phyloP scores from a whole-genome alignment of 2,797 vertebrate genomes.

The Chelon auratus region DNA sequence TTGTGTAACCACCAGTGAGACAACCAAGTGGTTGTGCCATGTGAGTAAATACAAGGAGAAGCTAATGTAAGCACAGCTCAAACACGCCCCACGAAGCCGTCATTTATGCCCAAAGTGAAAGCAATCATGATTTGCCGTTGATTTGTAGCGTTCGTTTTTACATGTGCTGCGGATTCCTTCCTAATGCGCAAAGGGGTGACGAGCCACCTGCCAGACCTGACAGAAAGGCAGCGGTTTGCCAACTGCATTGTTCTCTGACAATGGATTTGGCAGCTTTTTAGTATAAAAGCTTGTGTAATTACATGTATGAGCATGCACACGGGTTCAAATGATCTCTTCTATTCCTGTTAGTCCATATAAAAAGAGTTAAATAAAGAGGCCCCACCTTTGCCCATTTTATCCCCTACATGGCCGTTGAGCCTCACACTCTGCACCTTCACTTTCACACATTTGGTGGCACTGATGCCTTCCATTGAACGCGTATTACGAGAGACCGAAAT shows the following conservation, averaged over 20 bases:
- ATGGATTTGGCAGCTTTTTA: slow-evolving; percentile 17
- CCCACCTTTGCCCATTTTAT: slow-evolving; percentile 48
- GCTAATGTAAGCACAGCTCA: slow-evolving; percentile 39
- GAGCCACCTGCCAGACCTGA: slow-evolving; percentile 50
- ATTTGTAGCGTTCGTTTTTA: slow-evolving; percentile 44
- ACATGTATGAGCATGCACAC: slow-evolving; percentile 9
- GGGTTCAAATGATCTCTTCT: slow-evolving; percentile 18
- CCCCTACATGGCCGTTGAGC: slow-evolving; percentile 29
- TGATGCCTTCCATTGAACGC: slow-evolving; percentile 66
- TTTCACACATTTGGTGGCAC: slow-evolving; percentile 48
- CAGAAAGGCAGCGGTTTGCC: slow-evolving; percentile 39
- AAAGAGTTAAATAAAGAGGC: slow-evolving; percentile 8
- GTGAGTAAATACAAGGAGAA: slow-evolving; percentile 55
- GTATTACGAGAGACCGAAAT: slow-evolving; percentile 67
- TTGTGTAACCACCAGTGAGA: slow-evolving; percentile 69
- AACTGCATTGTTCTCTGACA: slow-evolving; percentile 30
- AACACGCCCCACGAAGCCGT: slow-evolving; percentile 1
- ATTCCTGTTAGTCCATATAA: neutral
- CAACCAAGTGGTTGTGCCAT: slow-evolving; percentile 53
- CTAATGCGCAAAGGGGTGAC: slow-evolving; percentile 29
- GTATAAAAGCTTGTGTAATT: slow-evolving; percentile 3
- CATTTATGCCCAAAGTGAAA: slow-evolving; percentile 38
- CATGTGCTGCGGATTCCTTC: slow-evolving; percentile 15
- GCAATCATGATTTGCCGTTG: slow-evolving; percentile 35
- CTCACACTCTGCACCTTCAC: slow-evolving; percentile 35